Conservation (phyloP, 2,888 invertebrate species). For the Ligdia adustata region DNA sequence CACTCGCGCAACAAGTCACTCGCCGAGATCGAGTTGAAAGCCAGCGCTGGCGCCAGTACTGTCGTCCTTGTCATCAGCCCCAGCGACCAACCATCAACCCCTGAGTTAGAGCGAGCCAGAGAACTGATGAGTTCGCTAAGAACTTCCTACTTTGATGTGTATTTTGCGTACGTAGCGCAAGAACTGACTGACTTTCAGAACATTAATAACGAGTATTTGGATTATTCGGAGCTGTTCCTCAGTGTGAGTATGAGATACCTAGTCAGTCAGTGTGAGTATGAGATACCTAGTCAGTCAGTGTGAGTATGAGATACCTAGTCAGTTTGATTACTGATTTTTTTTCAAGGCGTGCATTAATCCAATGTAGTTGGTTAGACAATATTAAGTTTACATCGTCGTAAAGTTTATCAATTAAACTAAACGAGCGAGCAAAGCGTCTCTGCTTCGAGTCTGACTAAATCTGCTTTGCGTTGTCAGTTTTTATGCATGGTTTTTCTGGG, state of each 20-base stretch:
- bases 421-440: too few species aligned
- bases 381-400: too few species aligned
- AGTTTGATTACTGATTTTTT: too few species aligned
- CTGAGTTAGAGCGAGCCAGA: conserved; percentile 67
- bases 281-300: too few species aligned
- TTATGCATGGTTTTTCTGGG: too few species aligned
- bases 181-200: conserved; percentile 71
- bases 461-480: too few species aligned
- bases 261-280: conserved; percentile 60
- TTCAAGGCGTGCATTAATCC: too few species aligned
- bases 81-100: conserved; percentile 67
- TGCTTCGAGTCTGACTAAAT: too few species aligned
- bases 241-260: conserved; percentile 50
- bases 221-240: conserved; percentile 78
- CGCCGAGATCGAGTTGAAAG: conserved; percentile 54
- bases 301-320: conserved; percentile 43
- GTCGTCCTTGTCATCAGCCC: conserved; percentile 82
- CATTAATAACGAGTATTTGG: conserved; percentile 72
- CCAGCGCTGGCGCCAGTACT: conserved; percentile 71
- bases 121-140: conserved; percentile 73
- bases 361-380: too few species aligned
- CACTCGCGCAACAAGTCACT: conserved; percentile 74
- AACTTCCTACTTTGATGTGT: conserved; percentile 76
- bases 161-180: conserved; percentile 78
- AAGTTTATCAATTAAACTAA: too few species aligned